Evolutionary conservation across 1,140 invertebrate genomes (phyloP).

Genomic region (Penaeus chinensis): DNA sequence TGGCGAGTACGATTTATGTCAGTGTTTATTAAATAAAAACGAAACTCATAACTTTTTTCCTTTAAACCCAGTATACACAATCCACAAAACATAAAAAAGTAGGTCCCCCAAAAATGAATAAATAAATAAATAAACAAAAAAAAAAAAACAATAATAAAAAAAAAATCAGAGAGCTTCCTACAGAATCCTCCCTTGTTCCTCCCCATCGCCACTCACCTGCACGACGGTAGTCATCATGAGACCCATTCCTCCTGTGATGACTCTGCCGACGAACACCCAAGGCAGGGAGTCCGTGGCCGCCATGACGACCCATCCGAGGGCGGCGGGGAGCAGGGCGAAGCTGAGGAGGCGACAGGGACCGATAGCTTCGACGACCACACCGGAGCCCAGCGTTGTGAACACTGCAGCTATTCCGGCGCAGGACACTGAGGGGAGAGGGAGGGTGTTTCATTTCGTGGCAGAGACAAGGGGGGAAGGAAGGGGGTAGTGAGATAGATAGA

Average conservation of each 20-base stretch:
- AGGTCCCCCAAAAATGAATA: too few species aligned
- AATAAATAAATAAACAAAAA: too few species aligned
- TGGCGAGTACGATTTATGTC: too few species aligned
- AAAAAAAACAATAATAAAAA: too few species aligned
- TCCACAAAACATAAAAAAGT: too few species aligned
- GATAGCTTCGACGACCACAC: conserved; percentile 48
- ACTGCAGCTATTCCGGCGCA: conserved; percentile 42
- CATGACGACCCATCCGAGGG: conserved; percentile 60
- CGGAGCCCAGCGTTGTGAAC: conserved; percentile 42
- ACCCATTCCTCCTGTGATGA: conserved; percentile 50
- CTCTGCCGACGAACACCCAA: conserved; percentile 56
- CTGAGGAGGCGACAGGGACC: conserved; percentile 57
- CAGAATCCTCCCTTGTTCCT: neutral
- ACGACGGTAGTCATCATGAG: conserved; percentile 54
- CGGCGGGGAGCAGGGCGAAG: conserved; percentile 53
- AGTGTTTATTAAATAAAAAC: too few species aligned
- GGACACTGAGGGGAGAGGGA: conserved; percentile 7
- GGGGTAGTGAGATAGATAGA: neutral
- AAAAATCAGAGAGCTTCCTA: neutral
- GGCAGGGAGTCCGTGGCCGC: conserved; percentile 52
- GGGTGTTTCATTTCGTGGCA: neutral
- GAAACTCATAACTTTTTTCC: too few species aligned
- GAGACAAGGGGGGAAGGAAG: neutral
- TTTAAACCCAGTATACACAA: too few species aligned
- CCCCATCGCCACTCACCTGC: conserved; percentile 37